Percentiles rank a stretch among this genome's conserved stretches.
These are phyloP conservation scores for Vulpes vulpes DNA, from an alignment of 2,113 vertebrate genomes.

Conservation along the genomic window DNA sequence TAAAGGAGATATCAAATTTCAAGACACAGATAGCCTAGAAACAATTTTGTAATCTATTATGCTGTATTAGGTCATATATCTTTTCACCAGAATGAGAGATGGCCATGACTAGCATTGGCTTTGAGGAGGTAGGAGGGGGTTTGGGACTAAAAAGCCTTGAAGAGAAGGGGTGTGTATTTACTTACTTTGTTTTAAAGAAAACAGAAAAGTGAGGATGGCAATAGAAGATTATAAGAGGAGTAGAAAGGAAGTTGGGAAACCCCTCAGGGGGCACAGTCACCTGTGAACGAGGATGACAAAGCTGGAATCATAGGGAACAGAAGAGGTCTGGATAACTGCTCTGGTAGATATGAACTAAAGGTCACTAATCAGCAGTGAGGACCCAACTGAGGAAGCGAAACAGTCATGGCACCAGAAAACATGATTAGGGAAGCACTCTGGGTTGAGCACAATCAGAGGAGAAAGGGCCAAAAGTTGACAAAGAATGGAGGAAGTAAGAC, in stretches of 20 bases:
- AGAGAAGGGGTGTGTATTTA: background rate
- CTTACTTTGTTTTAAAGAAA: background rate
- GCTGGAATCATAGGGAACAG: background rate
- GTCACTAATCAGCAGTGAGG: background rate
- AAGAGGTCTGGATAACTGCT: background rate
- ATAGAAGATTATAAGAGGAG: slow-evolving; percentile 17
- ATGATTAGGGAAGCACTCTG: background rate
- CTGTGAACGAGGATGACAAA: background rate
- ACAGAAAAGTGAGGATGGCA: background rate
- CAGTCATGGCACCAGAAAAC: background rate
- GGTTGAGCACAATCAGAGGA: background rate
- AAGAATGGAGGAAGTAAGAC: background rate
- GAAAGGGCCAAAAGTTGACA: background rate
- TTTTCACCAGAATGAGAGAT: background rate
- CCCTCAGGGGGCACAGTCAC: background rate
- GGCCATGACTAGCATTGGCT: background rate
- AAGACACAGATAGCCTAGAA: background rate
- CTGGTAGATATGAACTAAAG: background rate
- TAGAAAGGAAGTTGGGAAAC: slow-evolving; percentile 1
- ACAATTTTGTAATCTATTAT: background rate
- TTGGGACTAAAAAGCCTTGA: background rate
- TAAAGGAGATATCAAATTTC: background rate
- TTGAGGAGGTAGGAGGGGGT: background rate
- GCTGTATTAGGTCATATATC: background rate
- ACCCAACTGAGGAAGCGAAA: background rate